phyloP scores from a whole-genome alignment of 2,888 invertebrate species.

The Sympetrum striolatum region DNA sequence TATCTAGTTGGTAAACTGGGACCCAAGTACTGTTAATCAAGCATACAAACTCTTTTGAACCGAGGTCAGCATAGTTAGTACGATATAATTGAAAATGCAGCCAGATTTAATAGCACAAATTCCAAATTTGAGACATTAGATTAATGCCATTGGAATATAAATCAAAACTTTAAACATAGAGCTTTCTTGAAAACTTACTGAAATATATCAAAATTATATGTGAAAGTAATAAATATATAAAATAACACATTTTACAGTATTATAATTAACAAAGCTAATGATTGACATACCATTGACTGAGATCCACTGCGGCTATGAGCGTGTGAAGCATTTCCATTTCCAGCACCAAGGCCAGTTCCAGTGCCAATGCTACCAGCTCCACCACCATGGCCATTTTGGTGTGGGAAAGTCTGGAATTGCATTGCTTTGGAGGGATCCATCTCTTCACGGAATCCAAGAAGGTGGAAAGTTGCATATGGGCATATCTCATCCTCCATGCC shows the following conservation, averaged over 20 bases:
- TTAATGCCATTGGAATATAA: too few relatives aligned
- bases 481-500: slow-evolving; percentile 97
- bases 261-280: neutral
- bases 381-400: slow-evolving; percentile 67
- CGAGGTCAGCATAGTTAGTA: too few relatives aligned
- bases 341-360: slow-evolving; percentile 75
- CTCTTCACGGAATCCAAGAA: slow-evolving; percentile 93
- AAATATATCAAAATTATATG: neutral
- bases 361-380: slow-evolving; percentile 65
- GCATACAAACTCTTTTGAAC: too few relatives aligned
- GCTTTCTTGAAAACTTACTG: too few relatives aligned
- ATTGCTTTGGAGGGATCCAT: slow-evolving; percentile 92
- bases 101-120: too few relatives aligned
- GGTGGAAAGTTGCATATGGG: slow-evolving; percentile 95
- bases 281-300: slow-evolving; percentile 78
- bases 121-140: too few relatives aligned
- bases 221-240: neutral
- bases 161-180: too few relatives aligned
- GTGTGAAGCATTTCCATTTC: slow-evolving; percentile 60
- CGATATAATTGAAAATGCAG: too few relatives aligned
- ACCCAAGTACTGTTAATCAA: too few relatives aligned
- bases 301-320: slow-evolving; percentile 85
- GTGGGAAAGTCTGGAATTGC: slow-evolving; percentile 88
- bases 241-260: too few relatives aligned
- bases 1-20: too few relatives aligned